phyloP scores from a whole-genome alignment of 2,797 vertebrate species.

The Hyperoplus lanceolatus region DNA sequence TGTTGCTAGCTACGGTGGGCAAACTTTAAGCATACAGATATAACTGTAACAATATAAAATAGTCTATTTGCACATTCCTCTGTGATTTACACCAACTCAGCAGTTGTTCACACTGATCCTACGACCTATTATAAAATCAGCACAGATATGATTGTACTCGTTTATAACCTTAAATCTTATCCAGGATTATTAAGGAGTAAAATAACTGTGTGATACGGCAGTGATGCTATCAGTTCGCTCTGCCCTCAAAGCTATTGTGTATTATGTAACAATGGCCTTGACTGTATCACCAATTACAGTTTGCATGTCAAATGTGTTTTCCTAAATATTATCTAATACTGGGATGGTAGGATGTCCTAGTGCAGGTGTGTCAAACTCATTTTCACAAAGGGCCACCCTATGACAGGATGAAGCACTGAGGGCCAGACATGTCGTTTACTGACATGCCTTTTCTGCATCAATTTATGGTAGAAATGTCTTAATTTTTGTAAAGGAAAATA shows the following conservation, averaged over 20 bases:
- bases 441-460: no score
- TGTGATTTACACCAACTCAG: neutral
- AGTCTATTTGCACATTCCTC: neutral
- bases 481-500: no score
- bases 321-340: neutral
- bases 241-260: conserved; percentile 1
- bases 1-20: no score
- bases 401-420: no score
- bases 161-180: conserved; percentile 48
- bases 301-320: neutral
- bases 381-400: no score
- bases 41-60: neutral
- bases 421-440: no score
- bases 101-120: neutral
- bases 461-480: no score
- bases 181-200: conserved; percentile 40
- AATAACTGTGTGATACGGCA: conserved; percentile 23
- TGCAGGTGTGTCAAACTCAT: no score
- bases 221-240: neutral
- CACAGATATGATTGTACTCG: neutral
- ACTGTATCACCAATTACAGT: neutral
- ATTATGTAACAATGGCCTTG: neutral
- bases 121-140: neutral
- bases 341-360: no score
- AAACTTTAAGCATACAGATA: neutral